phyloP scores from a whole-genome alignment of 1,140 invertebrate species.

The Monochamus saltuarius region DNA sequence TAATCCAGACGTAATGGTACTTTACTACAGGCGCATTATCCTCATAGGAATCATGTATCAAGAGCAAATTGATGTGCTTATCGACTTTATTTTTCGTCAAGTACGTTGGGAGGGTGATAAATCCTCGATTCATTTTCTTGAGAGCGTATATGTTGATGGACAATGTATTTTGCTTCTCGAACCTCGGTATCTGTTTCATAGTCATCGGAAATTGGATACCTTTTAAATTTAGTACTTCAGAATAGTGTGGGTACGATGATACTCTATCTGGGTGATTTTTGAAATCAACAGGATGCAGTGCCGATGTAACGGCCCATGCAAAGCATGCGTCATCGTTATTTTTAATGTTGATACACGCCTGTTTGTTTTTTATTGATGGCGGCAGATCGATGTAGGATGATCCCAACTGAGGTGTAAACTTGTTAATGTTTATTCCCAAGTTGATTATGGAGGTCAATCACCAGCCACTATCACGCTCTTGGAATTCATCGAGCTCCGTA shows the following conservation, averaged over 20 bases:
- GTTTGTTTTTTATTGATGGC: slow-evolving; percentile 40
- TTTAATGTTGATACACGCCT: slow-evolving; percentile 49
- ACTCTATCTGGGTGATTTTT: slow-evolving; percentile 22
- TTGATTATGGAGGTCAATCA: slow-evolving; percentile 10
- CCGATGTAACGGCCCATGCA: slow-evolving; percentile 44
- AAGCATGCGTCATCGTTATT: slow-evolving; percentile 48
- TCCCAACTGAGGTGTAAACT: slow-evolving; percentile 41
- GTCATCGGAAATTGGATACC: slow-evolving; percentile 38
- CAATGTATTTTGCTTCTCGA: slow-evolving; percentile 32
- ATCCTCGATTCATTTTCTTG: slow-evolving; percentile 17
- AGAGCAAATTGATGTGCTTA: slow-evolving; percentile 41
- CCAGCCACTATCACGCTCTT: slow-evolving; percentile 27
- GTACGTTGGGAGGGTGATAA: slow-evolving; percentile 25
- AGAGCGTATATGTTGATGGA: slow-evolving; percentile 37
- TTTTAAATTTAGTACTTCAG: slow-evolving; percentile 34
- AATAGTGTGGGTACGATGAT: slow-evolving; percentile 26
- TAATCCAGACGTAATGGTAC: slow-evolving; percentile 44
- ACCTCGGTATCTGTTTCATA: slow-evolving; percentile 32
- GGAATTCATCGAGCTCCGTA: slow-evolving; percentile 34
- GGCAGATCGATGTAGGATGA: slow-evolving; percentile 44
- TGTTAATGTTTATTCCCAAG: slow-evolving; percentile 22
- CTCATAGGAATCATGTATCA: slow-evolving; percentile 34
- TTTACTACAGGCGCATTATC: slow-evolving; percentile 23
- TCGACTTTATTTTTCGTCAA: slow-evolving; percentile 31
- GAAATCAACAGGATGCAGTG: slow-evolving; percentile 27